Percentiles rank a stretch among this genome's conserved stretches.
phyloP scores from a whole-genome alignment of 2,888 invertebrate species.

The Ceramica pisi region DNA sequence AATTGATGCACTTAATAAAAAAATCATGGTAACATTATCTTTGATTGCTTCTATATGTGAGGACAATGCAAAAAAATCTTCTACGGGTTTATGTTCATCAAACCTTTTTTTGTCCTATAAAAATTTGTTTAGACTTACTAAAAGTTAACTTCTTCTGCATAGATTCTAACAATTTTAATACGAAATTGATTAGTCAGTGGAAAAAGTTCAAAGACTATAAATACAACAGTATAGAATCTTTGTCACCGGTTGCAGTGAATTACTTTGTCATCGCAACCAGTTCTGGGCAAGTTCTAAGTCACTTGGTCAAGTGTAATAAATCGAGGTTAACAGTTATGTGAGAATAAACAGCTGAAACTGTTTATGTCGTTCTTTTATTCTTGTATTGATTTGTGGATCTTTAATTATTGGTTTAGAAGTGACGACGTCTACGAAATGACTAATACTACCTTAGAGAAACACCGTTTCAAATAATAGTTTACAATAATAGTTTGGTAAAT shows the following conservation, averaged over 20 bases:
- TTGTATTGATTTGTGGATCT: conserved; percentile 11
- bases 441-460: not conserved
- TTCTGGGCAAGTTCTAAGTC: conserved; percentile 21
- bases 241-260: conserved; percentile 10
- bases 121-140: too few species aligned
- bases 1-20: too few species aligned
- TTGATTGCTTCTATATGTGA: too few species aligned
- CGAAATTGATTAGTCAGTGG: not conserved
- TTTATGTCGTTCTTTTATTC: not conserved
- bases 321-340: conserved; percentile 12
- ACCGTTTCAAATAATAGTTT: not conserved
- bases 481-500: too few species aligned
- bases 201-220: not conserved
- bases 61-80: too few species aligned
- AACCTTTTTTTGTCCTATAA: too few species aligned
- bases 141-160: too few species aligned
- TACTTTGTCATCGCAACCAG: conserved; percentile 33
- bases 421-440: not conserved
- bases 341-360: conserved; percentile 20
- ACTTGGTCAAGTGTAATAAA: conserved; percentile 35
- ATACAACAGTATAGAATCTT: conserved; percentile 13
- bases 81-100: not conserved
- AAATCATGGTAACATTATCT: too few species aligned
- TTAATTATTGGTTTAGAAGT: not conserved
- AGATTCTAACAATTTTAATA: not conserved